Base-by-base conservation (phyloP, 1,140 invertebrate species). In the Ostrea denselamellosa region DNA sequence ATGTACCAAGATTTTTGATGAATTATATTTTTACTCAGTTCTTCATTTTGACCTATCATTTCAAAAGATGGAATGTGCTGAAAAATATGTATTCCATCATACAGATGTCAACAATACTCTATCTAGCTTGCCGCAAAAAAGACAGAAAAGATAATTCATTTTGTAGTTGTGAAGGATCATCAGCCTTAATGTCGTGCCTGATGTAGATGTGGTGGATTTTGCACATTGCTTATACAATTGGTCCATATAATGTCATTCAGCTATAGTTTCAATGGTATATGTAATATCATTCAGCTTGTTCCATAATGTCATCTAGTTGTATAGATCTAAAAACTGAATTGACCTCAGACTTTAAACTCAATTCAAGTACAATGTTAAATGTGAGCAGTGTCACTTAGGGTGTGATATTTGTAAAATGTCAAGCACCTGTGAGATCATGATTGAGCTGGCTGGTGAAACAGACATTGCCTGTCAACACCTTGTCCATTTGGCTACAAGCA, bases 341-440 rank as follows among this genome's bases (percentile, higher is more conserved):
- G 34, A 44, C 34, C 34, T 5, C 34, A 44, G 34, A 5, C 34
- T 44, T 44, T 44, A 44, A 44, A 44, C 34, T 44, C 34, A 44
- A 44, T 44, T 44, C 34, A 1, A 44, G 34, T 44, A 44, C 34
- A 44, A 44, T 44, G 34, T 44, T 44, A 58, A 58, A 17, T 19
- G 19, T 58, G 56, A 58, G 19, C 56, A 71, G 14, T 25, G 28
- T 28, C 22, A 25, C 68, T 28, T 12, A 71, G 68, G 12, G 9
- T 34, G 68, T 71, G 68, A 71, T 71, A 71, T 71, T 71, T 71
- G 56, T 28, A 25, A 71, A 71, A 71, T 71, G 68, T 71, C 68
- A 71, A 71, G 68, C 68, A 71, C 68, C 68, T 71, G 68, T 14
- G 68, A 71, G 68, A 71, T 34, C 28, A 34, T 71, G 68, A 71